Base-by-base conservation (phyloP, 2,888 invertebrate genomes). In the Dorcus parallelipipedus region DNA sequence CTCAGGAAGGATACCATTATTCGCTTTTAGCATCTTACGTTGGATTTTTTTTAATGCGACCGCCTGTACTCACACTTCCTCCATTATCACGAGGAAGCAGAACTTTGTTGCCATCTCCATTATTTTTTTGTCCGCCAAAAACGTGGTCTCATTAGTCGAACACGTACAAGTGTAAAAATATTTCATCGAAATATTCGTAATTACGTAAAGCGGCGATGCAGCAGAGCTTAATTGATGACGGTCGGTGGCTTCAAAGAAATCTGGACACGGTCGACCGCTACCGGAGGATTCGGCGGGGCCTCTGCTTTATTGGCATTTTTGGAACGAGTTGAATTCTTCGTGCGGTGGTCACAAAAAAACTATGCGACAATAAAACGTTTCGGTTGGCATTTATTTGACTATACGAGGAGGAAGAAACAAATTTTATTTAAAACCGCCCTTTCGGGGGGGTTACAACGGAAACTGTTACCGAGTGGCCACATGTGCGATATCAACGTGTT, bases 221-320 rank as follows among this genome's bases (percentile, higher is more conserved):
- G 23, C 40, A 50, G 20, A 33, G 17, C 20, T 14, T 39, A 50
- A 50, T 50, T 50, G 39, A 50, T 50, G 50, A 50, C 59, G 51
- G 59, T 69, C 72, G 71, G 72, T 67, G 54, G 52, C 65, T 61
- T 71, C 72, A 72, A 72, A 72, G 71, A 53, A 59, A 59, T 58
- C 61, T 62, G 62, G 61, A 68, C 70, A 64, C 59, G 65, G 63
- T 61, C 68, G 61, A 63, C 67, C 66, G 72, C 72, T 73, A 73
- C 72, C 65, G 71, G 67, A 66, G 45, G 70, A 66, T 68, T 64
- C 51, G 58, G 62, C 52, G 62, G 61, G 63, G 64, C 60, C 50
- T 55, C 64, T 60, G 64, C 64, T 72, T 73, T 71, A 71, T 72
- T 71, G 73, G 71, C 70, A 72, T 72, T 70, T 72, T 70, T 69